These are phyloP conservation scores for Petrocephalus microphthalmus DNA, from an alignment of 2,113 vertebrate genomes.

Conservation along the genomic window DNA sequence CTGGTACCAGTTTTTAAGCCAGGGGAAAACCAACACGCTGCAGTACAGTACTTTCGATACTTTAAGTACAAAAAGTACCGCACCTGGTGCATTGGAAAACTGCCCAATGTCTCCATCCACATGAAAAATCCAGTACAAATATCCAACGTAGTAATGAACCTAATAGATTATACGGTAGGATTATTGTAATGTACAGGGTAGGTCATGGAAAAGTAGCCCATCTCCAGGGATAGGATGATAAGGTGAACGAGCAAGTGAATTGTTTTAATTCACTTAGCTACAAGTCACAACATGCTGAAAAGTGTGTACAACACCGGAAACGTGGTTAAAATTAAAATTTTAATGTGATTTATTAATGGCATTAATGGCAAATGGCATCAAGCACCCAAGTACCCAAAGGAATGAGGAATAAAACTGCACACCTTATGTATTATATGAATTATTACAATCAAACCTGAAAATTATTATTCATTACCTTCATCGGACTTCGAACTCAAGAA, in stretches of 20 bases:
- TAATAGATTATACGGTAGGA: not conserved
- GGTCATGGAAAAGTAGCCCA: too few species aligned
- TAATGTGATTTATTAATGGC: not conserved
- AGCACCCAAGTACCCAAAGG: not conserved
- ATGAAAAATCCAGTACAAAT: not conserved
- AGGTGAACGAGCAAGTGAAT: too few species aligned
- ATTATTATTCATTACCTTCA: not conserved
- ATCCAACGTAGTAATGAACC: not conserved
- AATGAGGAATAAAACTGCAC: not conserved
- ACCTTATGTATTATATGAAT: not conserved
- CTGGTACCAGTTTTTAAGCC: not conserved
- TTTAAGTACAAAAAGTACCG: not conserved
- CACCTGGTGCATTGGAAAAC: not conserved
- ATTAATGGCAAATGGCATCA: not conserved
- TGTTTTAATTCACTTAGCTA: too few species aligned
- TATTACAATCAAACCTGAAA: not conserved
- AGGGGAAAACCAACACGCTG: not conserved
- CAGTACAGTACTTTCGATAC: not conserved
- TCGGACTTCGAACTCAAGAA: not conserved
- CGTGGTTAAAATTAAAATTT: not conserved
- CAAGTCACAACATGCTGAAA: too few species aligned
- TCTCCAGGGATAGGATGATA: too few species aligned
- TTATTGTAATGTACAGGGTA: too few species aligned
- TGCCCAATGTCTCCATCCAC: not conserved
- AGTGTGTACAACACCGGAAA: too few species aligned